Base-by-base conservation (phyloP, 2,113 vertebrate genomes). In the Myodes glareolus region DNA sequence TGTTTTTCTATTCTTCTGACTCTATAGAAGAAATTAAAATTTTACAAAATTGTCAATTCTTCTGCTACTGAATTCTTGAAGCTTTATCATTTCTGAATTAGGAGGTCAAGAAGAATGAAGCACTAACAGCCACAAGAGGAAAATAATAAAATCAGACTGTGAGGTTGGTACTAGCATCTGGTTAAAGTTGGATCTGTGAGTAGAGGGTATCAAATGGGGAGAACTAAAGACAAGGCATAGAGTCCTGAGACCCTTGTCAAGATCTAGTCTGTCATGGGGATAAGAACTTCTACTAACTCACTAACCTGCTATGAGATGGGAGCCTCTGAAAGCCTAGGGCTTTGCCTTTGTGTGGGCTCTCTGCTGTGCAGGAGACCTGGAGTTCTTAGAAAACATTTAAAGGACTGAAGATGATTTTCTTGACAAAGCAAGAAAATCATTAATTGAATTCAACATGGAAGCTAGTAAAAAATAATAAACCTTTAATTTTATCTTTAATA, bases 401-500 rank as follows among this genome's bases (percentile, higher is more conserved):
- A 88, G 55, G 27, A 61, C 3, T 27, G 33, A 91, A 92, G 55
- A 76, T 3, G 12, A 72, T 23, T 91, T 95, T 91, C n/a, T 95
- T 72, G 4, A 77, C 72, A 81, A 7, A 91, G 9, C 10, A 67
- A 39, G 52, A 72, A 10, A 67, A 3, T 1, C 10, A 50, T 78
- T 93, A 63, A 88, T 73, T 50, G 19, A 95, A 87, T 36, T 96
- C 33, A 90, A 29, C 39, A 61, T 58, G 63, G 7, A 2, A 73
- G 5, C 9, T 63, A 80, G 55, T 52, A 7, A 76, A 78, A 91
- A 73, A 89, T 9, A 52, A 61, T 1, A 45, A 23, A 10, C 50
- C 39, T 67, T 96, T 73, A 77, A 77, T 87, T 86, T 93, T 80
- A 88, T 7, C 58, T 42, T 7, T 94, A 90, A 72, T 80, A 52